These are phyloP conservation scores for Chaetodon trifascialis DNA, from an alignment of 2,113 vertebrate species.

Conservation along the genomic window DNA sequence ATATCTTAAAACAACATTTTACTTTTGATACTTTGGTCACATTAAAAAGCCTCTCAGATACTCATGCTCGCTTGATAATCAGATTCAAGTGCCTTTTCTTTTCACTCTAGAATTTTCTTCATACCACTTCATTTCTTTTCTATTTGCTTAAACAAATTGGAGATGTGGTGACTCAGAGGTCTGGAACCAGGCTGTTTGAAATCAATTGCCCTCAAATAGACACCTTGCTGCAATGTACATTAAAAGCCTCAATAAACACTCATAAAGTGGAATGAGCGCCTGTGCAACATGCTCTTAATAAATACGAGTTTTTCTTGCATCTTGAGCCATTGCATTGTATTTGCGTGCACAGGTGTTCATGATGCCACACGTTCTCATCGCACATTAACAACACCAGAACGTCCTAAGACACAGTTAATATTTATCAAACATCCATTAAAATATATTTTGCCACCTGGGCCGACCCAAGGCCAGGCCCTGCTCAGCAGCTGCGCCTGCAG, in stretches of 20 bases:
- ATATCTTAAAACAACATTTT: background rate
- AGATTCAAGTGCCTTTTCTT: background rate
- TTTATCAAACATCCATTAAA: slow-evolving; percentile 9
- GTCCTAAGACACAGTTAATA: background rate
- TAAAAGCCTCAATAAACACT: background rate
- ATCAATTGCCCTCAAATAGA: background rate
- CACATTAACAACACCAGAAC: background rate
- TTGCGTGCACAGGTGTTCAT: slow-evolving; percentile 6
- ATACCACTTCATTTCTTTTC: background rate
- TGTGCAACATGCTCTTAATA: background rate
- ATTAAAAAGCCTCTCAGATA: background rate
- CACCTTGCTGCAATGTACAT: background rate
- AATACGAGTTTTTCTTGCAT: background rate
- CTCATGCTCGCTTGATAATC: background rate
- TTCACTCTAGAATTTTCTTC: background rate
- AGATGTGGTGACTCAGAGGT: background rate
- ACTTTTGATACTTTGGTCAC: background rate
- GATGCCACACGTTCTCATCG: background rate
- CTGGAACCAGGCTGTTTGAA: background rate
- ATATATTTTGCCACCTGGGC: background rate
- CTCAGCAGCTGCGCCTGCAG: background rate
- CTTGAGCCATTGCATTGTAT: background rate
- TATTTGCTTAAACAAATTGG: background rate
- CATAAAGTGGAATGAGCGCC: background rate
- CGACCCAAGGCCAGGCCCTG: background rate